Evolutionary conservation across 2,888 invertebrate genomes (phyloP).

Genomic region (Sminthurinus aureus): DNA sequence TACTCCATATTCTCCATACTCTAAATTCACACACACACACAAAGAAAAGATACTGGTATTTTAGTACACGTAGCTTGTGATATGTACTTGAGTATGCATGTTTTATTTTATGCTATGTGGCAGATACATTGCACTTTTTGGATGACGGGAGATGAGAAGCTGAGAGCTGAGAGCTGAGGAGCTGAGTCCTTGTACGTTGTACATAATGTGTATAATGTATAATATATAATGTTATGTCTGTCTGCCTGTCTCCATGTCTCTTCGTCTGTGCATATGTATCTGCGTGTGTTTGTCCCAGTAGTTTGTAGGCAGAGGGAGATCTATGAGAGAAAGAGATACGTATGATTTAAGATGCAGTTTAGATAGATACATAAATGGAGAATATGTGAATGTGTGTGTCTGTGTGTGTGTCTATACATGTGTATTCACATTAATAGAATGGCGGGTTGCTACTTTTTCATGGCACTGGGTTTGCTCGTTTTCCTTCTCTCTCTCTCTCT

Average conservation of each 20-base stretch:
- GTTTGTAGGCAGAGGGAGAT: slow-evolving; percentile 28
- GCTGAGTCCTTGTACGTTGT: slow-evolving; percentile 19
- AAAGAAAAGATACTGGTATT: too few relatives aligned
- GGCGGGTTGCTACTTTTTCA: neutral
- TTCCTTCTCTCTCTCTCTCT: neutral
- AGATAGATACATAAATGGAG: slow-evolving; percentile 38
- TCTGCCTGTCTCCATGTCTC: too few relatives aligned
- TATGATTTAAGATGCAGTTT: slow-evolving; percentile 40
- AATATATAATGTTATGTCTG: too few relatives aligned
- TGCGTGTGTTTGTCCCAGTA: too few relatives aligned
- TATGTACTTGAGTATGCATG: neutral
- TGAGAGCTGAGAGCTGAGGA: too few relatives aligned
- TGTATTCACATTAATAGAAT: neutral
- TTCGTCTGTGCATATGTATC: too few relatives aligned
- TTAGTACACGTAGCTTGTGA: too few relatives aligned
- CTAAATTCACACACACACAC: too few relatives aligned
- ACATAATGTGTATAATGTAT: slow-evolving; percentile 8
- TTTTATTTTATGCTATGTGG: neutral
- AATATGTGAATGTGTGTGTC: slow-evolving; percentile 26
- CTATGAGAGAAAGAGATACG: slow-evolving; percentile 24
- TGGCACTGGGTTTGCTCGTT: slow-evolving; percentile 9
- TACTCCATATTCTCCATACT: too few relatives aligned
- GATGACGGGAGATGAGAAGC: slow-evolving; percentile 38
- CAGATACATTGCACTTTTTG: slow-evolving; percentile 33
- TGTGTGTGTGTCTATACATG: slow-evolving; percentile 20